Base-by-base conservation (phyloP, 2,888 invertebrate species). In the Lagria hirta region DNA sequence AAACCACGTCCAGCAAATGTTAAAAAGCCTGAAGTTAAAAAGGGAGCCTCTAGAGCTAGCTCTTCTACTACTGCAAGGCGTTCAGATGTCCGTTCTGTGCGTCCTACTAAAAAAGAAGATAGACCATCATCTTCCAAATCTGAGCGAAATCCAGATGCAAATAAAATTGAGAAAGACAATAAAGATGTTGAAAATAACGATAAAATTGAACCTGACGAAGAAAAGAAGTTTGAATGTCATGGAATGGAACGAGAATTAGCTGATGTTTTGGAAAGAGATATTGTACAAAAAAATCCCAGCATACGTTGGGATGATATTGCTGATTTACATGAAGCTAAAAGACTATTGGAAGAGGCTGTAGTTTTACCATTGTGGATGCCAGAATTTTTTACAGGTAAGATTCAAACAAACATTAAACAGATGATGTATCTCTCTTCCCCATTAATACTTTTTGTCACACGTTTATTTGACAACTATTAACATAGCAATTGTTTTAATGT, bases 301-400 rank as follows among this genome's bases (percentile, higher is more conserved):
- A 92, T 97, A 46, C 82, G 84, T 62, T 98, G 97, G 97, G 91
- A 87, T 61, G 93, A 92, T 66, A 93, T 94, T 65, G 93, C 93
- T 1, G 94, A 92, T 71, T 75, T 94, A 29, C 77, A 84, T 5
- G 92, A 93, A 69, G 93, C 93, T 3, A 94, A 94, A 70, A 76
- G 91, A 49, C 70, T 98, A 40, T 73, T 99, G 3, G 94, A 98
- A 69, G 98, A 99, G 73, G 97, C 98, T 15, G 96, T 98, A 4
- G 96, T 99, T 21, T 75, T 98, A 63, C 98, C 98, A 2, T 88
- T 97, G 83, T 85, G 92, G 81, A 95, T 98, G 86, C 98, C 98
- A 1, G 94, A 97, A 65, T 98, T 93, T 75, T 99, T 99, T 72
- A 95, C 89, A 75, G 95, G 88, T 73, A 54, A 44, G n/a, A n/a